Evolutionary conservation across 2,113 vertebrate species (phyloP), one percentile per base, ranked within the genome.

Genomic region (Tetrao urogallus): DNA sequence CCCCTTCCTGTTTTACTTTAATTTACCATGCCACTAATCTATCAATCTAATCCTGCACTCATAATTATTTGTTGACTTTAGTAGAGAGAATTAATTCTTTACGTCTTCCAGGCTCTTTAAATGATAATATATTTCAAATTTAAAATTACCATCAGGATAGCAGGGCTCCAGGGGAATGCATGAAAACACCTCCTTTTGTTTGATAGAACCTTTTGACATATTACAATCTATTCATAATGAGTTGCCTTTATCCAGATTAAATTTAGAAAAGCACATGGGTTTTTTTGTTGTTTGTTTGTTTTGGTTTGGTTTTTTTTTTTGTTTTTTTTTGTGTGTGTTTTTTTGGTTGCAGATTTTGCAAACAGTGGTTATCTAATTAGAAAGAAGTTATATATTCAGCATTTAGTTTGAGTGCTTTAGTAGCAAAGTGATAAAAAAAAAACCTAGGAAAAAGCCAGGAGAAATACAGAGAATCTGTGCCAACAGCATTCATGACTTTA

Each of bases 61-160:
- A 88, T 94, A 96, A 96, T 94, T 96, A 95, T 96, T 96, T 95
- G 94, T 95, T 95, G 94, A 89, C 93, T 95, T 93, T 94, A 89
- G 93, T 74, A 81, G 87, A 92, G 82, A 95, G 87, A 96, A 96
- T 95, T 96, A 95, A 96, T 96, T 95, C 89, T 93, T 96, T 94
- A 90, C 82, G 85, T 94, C 89, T 95, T 96, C 83, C 95, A 95
- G 75, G 50, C 88, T 96, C 52, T 96, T 94, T 88, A 96, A 96
- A 96, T 95, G 93, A 94, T 96, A 96, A 96, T 93, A 94, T 94
- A 96, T 96, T 96, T 96, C 91, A 94, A 95, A 96, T 95, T 96
- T 94, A 71, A 96, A 95, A 93, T 96, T 96, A 65, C 65, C 91
- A 92, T 88, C 91, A 92, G 91, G 47, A 36, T 86, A 80, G 89